These are phyloP conservation scores for Solen grandis DNA, from an alignment of 1,140 invertebrate genomes.

Conservation along the genomic window DNA sequence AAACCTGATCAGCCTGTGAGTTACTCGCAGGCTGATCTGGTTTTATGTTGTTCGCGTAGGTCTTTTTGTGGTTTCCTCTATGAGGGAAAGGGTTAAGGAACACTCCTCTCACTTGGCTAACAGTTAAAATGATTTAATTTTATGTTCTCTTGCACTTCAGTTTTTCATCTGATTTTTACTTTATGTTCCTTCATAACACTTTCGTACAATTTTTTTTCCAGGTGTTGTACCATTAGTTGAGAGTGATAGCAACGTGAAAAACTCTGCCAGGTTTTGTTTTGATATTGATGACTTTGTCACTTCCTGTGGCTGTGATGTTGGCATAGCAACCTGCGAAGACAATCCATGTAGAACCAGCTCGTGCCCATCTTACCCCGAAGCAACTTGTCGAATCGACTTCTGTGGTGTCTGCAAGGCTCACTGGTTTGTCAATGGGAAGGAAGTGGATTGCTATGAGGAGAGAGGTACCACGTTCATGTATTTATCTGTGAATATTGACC, in stretches of 20 bases:
- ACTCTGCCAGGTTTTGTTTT: slow-evolving; percentile 69
- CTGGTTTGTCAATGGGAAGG: slow-evolving; percentile 64
- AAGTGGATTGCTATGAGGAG: slow-evolving; percentile 66
- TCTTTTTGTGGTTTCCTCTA: too few relatives aligned
- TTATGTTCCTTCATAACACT: too few relatives aligned
- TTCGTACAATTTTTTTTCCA: slow-evolving; percentile 33
- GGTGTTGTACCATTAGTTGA: slow-evolving; percentile 57
- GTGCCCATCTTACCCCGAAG: slow-evolving; percentile 70
- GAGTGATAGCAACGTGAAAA: slow-evolving; percentile 34
- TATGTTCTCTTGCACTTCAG: too few relatives aligned
- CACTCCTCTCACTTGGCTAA: too few relatives aligned
- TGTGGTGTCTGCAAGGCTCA: slow-evolving; percentile 66
- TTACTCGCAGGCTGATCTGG: too few relatives aligned
- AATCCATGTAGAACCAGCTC: slow-evolving; percentile 68
- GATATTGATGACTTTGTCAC: slow-evolving; percentile 65
- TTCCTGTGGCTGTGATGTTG: slow-evolving; percentile 63
- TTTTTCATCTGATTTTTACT: too few relatives aligned
- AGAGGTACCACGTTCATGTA: slow-evolving; percentile 56
- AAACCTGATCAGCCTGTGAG: too few relatives aligned
- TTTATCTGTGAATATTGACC: too few relatives aligned
- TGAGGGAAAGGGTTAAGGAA: too few relatives aligned
- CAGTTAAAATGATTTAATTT: too few relatives aligned
- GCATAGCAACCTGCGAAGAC: slow-evolving; percentile 55
- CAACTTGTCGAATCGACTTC: slow-evolving; percentile 66
- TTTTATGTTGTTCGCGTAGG: too few relatives aligned